Base-by-base conservation (phyloP, 2,888 invertebrate genomes). In the Tineola bisselliella region DNA sequence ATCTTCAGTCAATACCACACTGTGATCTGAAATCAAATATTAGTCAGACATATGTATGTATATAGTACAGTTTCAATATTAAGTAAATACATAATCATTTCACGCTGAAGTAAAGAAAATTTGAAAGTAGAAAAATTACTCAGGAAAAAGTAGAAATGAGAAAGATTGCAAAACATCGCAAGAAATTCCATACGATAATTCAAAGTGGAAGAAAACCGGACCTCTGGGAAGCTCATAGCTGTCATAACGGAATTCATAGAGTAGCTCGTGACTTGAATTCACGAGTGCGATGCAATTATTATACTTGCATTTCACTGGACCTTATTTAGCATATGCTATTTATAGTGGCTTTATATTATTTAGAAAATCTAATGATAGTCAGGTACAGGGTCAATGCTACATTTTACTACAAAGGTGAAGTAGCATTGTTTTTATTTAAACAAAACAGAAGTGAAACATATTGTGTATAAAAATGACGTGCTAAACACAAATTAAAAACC, bases 1-100 rank as follows among this genome's bases (percentile, higher is more conserved):
- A 79, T 96, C 95, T 77, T 94, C 93, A 17, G 94, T 94, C 75
- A 96, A 87, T 69, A 95, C 89, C 64, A 93, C 91, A 80, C 94
- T 94, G 79, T 93, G 93, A 89, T 95, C 95, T 95, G 88, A 66
- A 86, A 86, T 10, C 19, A 25, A 54, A 25, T 38, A 38, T 38
- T 38, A 38, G 10, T 38, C 38, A 25, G 6, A 25, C 2, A 25
- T 25, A 25, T 25, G 25, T 25, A 2, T 25, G 6, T 25, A 25
- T 25, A 6, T 25, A 25, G n/a, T n/a, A n/a, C n/a, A n/a, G n/a
- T n/a, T n/a, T 25, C 2, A 25, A 4, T 25, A 25, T 25, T 25
- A 25, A 25, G 44, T 44, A 44, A 44, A 13, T 15, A 13, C 44
- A 13, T 13, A n/a, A 25, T 25, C 54, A 18, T 18, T 54, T 54